phyloP scores from a whole-genome alignment of 2,797 vertebrate species.

The Takifugu ocellatus region DNA sequence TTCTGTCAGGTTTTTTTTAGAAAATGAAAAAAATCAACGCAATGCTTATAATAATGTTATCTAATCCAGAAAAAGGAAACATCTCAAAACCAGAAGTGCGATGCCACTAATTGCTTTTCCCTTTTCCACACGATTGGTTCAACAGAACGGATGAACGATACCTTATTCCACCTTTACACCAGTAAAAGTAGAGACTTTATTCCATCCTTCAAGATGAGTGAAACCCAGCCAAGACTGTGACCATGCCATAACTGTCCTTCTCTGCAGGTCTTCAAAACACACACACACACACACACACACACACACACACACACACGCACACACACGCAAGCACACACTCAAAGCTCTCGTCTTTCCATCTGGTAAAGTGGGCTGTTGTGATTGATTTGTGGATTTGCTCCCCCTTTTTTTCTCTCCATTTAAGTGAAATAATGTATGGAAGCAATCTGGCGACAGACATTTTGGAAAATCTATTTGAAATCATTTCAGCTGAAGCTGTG shows the following conservation, averaged over 20 bases:
- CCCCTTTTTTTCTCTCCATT: constrained; percentile 94
- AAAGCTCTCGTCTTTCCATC: constrained; percentile 72
- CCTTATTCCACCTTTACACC: constrained; percentile 56
- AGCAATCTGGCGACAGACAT: constrained; percentile 99
- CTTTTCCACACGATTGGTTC: constrained; percentile 22
- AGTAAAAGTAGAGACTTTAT: constrained; percentile 30
- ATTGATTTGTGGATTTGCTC: constrained; percentile 98
- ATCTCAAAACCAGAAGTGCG: neutral
- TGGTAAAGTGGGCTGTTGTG: constrained; percentile 76
- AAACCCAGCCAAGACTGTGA: constrained; percentile 54
- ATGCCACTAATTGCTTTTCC: constrained; percentile 11
- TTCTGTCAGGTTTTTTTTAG: too few relatives aligned
- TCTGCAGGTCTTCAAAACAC: constrained; percentile 56
- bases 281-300: constrained; percentile 20
- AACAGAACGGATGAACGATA: constrained; percentile 42
- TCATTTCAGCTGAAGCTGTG: constrained; percentile 99
- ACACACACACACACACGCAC: constrained; percentile 35
- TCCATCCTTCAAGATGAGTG: constrained; percentile 63
- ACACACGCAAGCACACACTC: constrained; percentile 15
- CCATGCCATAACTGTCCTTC: constrained; percentile 66
- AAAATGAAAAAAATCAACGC: too few relatives aligned
- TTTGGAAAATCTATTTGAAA: constrained; percentile 99
- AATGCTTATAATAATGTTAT: too few relatives aligned
- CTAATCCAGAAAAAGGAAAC: too few relatives aligned
- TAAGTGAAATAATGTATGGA: constrained; percentile 99